phyloP scores from a whole-genome alignment of 2,888 invertebrate species.

The Campoletis raptor region DNA sequence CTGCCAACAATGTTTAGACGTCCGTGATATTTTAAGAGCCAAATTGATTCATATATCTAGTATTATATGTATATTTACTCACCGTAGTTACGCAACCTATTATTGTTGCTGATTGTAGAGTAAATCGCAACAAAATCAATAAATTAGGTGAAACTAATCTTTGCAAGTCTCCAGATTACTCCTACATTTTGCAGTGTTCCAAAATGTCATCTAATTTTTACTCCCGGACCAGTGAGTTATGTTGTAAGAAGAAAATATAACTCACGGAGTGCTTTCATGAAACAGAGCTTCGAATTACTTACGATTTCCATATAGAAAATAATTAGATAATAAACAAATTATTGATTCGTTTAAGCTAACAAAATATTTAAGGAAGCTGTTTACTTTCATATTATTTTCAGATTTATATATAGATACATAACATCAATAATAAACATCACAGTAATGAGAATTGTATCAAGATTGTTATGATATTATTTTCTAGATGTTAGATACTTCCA shows the following conservation, averaged over 20 bases:
- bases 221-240: background rate
- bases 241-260: background rate
- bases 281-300: background rate
- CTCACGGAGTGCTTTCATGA: background rate
- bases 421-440: background rate
- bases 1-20: background rate
- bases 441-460: background rate
- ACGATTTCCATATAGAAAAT: background rate
- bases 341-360: background rate
- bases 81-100: background rate
- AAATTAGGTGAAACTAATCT: background rate
- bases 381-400: background rate
- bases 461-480: background rate
- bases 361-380: background rate
- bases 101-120: background rate
- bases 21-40: background rate
- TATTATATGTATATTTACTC: background rate
- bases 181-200: background rate
- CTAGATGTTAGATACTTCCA: slow-evolving; percentile 64
- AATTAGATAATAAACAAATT: background rate
- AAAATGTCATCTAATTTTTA: background rate
- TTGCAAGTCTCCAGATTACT: background rate
- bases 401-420: background rate
- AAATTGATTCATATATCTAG: background rate
- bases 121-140: background rate